Conservation (phyloP, 2,888 invertebrate genomes). For the Drosophila anomalipes region DNA sequence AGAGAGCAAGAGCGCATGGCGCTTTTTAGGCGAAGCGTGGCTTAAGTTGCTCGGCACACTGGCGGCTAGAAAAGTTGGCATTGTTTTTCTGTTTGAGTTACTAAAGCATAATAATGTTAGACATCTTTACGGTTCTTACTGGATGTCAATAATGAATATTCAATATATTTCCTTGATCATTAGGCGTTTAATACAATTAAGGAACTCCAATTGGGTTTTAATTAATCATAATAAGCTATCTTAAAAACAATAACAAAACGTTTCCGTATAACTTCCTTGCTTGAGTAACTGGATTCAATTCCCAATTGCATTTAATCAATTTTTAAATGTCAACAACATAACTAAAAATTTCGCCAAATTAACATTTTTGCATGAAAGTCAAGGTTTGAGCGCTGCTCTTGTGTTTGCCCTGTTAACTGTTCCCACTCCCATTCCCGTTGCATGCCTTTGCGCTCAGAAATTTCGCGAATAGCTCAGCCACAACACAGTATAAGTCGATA, state of each 20-base stretch:
- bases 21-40: constrained; percentile 1
- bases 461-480: constrained; percentile 58
- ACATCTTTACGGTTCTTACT: neutral
- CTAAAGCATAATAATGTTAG: too few relatives aligned
- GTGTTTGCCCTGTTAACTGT: constrained; percentile 24
- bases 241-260: neutral
- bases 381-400: constrained; percentile 27
- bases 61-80: constrained; percentile 27
- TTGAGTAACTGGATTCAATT: neutral
- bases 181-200: neutral
- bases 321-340: constrained; percentile 17
- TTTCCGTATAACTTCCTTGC: neutral
- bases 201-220: neutral
- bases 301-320: neutral
- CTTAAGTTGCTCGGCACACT: constrained; percentile 28
- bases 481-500: constrained; percentile 47
- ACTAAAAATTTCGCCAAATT: neutral
- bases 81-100: neutral
- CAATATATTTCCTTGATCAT: neutral
- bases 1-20: constrained; percentile 9
- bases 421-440: constrained; percentile 49
- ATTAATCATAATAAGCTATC: neutral
- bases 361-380: constrained; percentile 32
- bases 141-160: neutral
- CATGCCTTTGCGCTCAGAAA: constrained; percentile 42